These are phyloP conservation scores for Anoncus sp. DNA, from an alignment of 2,888 invertebrate species.

Conservation along the genomic window DNA sequence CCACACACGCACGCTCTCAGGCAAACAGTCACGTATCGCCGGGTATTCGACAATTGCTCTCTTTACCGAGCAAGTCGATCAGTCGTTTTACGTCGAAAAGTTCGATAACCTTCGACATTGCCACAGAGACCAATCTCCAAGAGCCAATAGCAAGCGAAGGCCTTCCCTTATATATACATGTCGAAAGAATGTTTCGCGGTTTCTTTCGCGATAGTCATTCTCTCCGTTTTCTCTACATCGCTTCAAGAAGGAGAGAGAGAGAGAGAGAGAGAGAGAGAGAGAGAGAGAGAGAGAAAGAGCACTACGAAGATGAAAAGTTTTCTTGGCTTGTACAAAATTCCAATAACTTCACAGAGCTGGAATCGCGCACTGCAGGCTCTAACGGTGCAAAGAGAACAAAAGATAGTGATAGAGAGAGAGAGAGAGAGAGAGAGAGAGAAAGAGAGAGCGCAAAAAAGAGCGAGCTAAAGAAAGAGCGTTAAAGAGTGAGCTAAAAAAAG, in stretches of 20 bases:
- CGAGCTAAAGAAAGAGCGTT: not conserved
- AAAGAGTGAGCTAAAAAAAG: not conserved
- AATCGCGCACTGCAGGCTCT: constrained; percentile 26
- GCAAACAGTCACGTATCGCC: not conserved
- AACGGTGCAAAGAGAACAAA: constrained; percentile 8
- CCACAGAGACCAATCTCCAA: constrained; percentile 7
- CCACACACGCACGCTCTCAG: too few relatives aligned
- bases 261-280: not conserved
- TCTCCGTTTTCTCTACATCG: not conserved
- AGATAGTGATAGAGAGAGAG: not conserved
- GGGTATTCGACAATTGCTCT: constrained; percentile 6
- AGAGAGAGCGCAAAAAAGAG: not conserved
- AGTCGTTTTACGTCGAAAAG: not conserved
- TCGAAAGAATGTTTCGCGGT: constrained; percentile 50
- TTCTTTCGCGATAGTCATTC: constrained; percentile 9
- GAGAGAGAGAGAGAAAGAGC: not conserved
- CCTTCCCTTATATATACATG: constrained; percentile 21
- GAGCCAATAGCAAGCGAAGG: constrained; percentile 37
- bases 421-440: not conserved
- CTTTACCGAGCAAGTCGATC: constrained; percentile 3
- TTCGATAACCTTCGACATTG: constrained; percentile 21
- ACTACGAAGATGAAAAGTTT: constrained; percentile 50
- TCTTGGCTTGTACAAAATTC: constrained; percentile 43
- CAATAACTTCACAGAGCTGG: constrained; percentile 46
- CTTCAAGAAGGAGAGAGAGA: not conserved